Conservation (phyloP, 2,888 invertebrate species). For the Actias luna region DNA sequence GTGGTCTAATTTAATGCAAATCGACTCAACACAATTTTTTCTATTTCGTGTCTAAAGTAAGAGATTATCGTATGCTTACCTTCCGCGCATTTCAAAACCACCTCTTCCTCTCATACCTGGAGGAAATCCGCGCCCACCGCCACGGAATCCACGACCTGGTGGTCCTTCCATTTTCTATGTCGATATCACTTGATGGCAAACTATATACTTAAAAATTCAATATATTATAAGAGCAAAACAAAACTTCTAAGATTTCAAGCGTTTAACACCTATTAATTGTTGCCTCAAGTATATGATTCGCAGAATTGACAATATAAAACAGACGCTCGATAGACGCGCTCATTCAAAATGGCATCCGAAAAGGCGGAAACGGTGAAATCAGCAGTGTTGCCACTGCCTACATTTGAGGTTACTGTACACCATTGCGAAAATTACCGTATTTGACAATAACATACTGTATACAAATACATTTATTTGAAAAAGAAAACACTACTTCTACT, state of each 20-base stretch:
- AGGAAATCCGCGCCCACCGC: constrained; percentile 72
- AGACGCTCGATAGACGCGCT: not conserved
- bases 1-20: not conserved
- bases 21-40: too few species aligned
- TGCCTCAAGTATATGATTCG: too few species aligned
- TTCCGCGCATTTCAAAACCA: constrained; percentile 74
- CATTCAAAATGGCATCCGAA: not conserved
- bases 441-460: too few species aligned
- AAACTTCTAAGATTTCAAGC: not conserved
- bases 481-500: too few species aligned
- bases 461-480: too few species aligned
- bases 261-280: too few species aligned
- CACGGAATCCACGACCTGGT: constrained; percentile 66
- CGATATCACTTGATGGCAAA: not conserved
- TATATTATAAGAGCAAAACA: not conserved
- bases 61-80: constrained; percentile 45
- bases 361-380: not conserved
- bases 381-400: not conserved
- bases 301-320: too few species aligned
- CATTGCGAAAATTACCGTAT: too few species aligned
- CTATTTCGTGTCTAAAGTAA: not conserved
- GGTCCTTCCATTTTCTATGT: constrained; percentile 55
- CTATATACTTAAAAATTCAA: not conserved
- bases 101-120: constrained; percentile 67
- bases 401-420: too few species aligned